Evolutionary conservation across 2,797 vertebrate species (phyloP), one percentile per base, ranked within the genome.

Genomic region (Tokudaia tokunoshimensis): DNA sequence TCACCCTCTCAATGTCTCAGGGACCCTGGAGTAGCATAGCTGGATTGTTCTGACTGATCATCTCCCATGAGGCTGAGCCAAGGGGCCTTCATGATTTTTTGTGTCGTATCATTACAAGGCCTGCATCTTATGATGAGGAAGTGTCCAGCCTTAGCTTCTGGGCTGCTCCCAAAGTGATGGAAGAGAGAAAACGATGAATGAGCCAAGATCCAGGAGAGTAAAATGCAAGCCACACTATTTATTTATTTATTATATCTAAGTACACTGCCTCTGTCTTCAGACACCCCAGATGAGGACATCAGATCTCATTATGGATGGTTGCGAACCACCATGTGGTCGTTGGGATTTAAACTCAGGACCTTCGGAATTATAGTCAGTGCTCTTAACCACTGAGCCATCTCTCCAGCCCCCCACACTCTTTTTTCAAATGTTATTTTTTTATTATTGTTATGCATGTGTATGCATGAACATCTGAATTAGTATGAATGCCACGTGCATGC

Each of bases 121-220:
- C 26, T 65, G 41, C 24, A 79, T n/a, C 47, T 61, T 55, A n/a
- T 1, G 0, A 15, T 41, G 41, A 41, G 41, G 20, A 78, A 70
- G 44, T 82, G 29, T 94, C 78, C 29, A 91, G 79, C 61, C n/a
- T 26, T 17, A 65, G 31, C 37, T 24, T 11, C 86, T 78, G 59
- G 59, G 52, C 63, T 57, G 92, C 91, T 89, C 41, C 74, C 82
- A 67, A 59, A 94, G 47, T 76, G 76, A 87, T 15, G 67, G 37
- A 37, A 83, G 31, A 44, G 50, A 44, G 47, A 82, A 59, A 82
- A 17, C 2, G 22, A 19, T n/a, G 10, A 14, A 12, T 26, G 11
- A n/a, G 5, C 22, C 1, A 1, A 34, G 55, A 41, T 59, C n/a
- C 55, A 26, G 57, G 55, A 81, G 15, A 70, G 37, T 31, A 13